Base-by-base conservation (phyloP, 2,797 vertebrate genomes). In the Zalophus californianus region DNA sequence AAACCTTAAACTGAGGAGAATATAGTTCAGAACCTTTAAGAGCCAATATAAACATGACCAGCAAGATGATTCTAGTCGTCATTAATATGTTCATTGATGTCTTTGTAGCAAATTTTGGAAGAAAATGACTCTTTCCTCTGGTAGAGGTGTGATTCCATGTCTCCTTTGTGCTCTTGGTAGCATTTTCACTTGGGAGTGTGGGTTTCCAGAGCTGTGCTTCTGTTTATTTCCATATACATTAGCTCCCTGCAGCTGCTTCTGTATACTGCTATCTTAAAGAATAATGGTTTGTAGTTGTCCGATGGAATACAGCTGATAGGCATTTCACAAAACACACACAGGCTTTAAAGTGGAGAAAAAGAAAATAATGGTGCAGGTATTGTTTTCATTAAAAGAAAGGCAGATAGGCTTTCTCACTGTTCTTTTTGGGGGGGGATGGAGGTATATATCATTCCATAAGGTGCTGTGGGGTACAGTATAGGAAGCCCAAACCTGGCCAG, bases 391-490 rank as follows among this genome's bases (percentile, higher is more conserved):
- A 75, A 92, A 86, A 93, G 58, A 50, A 97, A 97, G 79, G 52
- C 92, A 98, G 87, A 86, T 95, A 60, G 56, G 32, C 18, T 95
- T 98, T 97, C 94, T 92, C 96, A 87, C 86, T 92, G 96, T 97
- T 89, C 93, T 32, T 54, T 27, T 50, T 32, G 75, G 5, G 5
- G 7, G 21, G 5, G 7, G 21, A 4, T 44, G 15, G 54, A 92
- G 77, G 84, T 70, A n/a, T 15, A 50, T 95, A 15, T 44, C 58
- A 90, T 97, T 97, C 96, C 73, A 66, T 96, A 91, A 90, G 96
- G 70, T 97, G 93, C 97, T 97, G 64, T 94, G 91, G 96, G 96
- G 94, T 96, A 86, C 91, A 78, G 50, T 54, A 44, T 97, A 94
- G 97, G 97, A 97, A 92, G n/a, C 0, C 0, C 18, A 1, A 27